Evolutionary conservation across 2,888 invertebrate genomes (phyloP).

Genomic region (Euclidia mi): DNA sequence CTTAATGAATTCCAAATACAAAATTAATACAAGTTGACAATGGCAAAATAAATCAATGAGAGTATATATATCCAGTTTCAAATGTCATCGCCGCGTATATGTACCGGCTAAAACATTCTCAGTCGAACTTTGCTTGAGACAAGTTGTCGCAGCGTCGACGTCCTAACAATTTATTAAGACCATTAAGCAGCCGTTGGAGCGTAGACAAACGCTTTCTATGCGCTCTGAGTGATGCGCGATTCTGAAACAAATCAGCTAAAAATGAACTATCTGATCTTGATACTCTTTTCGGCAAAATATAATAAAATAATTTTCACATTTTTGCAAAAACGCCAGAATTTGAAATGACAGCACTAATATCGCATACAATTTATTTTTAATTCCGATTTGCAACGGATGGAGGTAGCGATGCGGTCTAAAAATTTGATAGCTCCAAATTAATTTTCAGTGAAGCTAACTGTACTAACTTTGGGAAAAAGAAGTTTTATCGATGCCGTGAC

Average conservation of each 20-base stretch:
- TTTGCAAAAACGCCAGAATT: not conserved
- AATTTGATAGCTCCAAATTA: conserved; percentile 17
- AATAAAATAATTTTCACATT: too few species aligned
- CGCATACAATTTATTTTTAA: conserved; percentile 5
- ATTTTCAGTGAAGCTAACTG: conserved; percentile 23
- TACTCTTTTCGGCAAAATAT: not conserved
- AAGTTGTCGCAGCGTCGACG: conserved; percentile 42
- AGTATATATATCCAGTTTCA: conserved; percentile 8
- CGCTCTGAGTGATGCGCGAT: conserved; percentile 48
- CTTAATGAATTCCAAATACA: conserved; percentile 1
- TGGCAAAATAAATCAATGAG: conserved; percentile 2
- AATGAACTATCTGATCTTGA: conserved; percentile 20
- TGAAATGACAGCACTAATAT: not conserved
- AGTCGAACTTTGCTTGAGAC: conserved; percentile 4
- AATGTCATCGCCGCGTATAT: not conserved
- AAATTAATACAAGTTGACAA: conserved; percentile 3
- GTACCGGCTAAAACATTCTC: too few species aligned
- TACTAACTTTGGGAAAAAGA: conserved; percentile 11
- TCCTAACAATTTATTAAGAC: conserved; percentile 63
- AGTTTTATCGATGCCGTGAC: conserved; percentile 35
- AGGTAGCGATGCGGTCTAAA: conserved; percentile 1
- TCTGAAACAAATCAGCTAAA: conserved; percentile 50
- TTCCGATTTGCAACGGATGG: conserved; percentile 4
- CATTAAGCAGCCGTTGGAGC: conserved; percentile 67
- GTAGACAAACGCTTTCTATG: conserved; percentile 74